Percentiles rank a stretch among this genome's conserved stretches.
phyloP scores from a whole-genome alignment of 1,140 invertebrate genomes.

The Papilio dardanus region DNA sequence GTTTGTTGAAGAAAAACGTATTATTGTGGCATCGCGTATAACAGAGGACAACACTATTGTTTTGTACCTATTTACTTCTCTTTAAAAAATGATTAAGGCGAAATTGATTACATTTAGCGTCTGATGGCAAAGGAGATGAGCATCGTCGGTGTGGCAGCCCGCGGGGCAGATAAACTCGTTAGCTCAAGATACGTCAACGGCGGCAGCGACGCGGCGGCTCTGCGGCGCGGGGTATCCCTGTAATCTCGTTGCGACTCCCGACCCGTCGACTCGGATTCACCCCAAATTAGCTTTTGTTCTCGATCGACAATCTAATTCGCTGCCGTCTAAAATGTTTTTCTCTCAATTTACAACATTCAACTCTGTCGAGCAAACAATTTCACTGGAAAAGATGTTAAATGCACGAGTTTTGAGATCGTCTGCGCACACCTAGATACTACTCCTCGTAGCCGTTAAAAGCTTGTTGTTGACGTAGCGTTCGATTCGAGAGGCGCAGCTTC shows the following conservation, averaged over 20 bases:
- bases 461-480: slow-evolving; percentile 80
- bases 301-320: slow-evolving; percentile 75
- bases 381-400: slow-evolving; percentile 57
- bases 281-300: slow-evolving; percentile 76
- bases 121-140: slow-evolving; percentile 64
- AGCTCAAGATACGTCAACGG: slow-evolving; percentile 69
- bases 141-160: slow-evolving; percentile 62
- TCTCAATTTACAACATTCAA: slow-evolving; percentile 55
- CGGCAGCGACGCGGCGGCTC: slow-evolving; percentile 45
- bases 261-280: slow-evolving; percentile 70
- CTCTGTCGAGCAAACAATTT: slow-evolving; percentile 56
- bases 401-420: slow-evolving; percentile 52
- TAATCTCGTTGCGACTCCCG: slow-evolving; percentile 78
- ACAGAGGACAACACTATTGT: not conserved
- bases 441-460: slow-evolving; percentile 73
- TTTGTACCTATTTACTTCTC: not conserved
- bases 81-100: slow-evolving; percentile 51
- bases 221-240: slow-evolving; percentile 59
- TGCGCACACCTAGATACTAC: slow-evolving; percentile 57
- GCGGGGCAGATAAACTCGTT: slow-evolving; percentile 81
- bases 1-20: not conserved
- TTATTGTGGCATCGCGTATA: not conserved
- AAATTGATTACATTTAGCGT: slow-evolving; percentile 69
- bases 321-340: slow-evolving; percentile 66
- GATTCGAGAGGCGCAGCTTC: slow-evolving; percentile 71